Evolutionary conservation across 2,797 vertebrate genomes (phyloP).

Genomic region (Vultur gryphus): DNA sequence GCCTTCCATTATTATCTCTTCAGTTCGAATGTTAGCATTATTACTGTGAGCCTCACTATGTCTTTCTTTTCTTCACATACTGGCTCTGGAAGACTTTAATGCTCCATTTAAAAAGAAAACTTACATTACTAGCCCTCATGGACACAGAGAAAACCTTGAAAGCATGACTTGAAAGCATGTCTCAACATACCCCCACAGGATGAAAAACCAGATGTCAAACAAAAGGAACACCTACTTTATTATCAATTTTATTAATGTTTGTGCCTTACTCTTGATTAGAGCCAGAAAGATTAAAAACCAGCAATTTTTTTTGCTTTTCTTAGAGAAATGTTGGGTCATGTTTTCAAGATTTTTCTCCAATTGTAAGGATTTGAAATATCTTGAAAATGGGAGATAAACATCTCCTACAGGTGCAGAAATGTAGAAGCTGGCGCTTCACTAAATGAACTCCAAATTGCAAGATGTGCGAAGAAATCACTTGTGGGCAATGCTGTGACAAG

Average conservation of each 20-base stretch:
- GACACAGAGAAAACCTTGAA: background rate
- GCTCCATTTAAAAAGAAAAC: conserved; percentile 16
- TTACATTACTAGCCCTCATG: background rate
- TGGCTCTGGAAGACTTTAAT: background rate
- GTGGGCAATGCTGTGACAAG: background rate
- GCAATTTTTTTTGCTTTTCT: background rate
- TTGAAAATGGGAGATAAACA: background rate
- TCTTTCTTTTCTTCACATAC: background rate
- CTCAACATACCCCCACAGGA: background rate
- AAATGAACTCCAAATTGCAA: background rate
- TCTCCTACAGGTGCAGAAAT: background rate
- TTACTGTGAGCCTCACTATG: background rate
- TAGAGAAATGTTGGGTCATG: background rate
- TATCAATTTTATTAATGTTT: background rate
- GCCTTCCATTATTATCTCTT: background rate
- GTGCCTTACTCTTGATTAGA: background rate
- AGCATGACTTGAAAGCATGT: background rate
- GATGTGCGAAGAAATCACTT: background rate
- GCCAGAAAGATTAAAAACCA: background rate
- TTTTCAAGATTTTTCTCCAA: background rate
- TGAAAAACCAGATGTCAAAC: background rate
- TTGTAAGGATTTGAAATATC: background rate
- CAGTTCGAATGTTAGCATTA: background rate
- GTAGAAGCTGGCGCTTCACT: background rate
- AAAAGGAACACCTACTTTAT: background rate